Evolutionary conservation across 2,113 vertebrate genomes (phyloP), one percentile per base, ranked within the genome.

Genomic region (Corydoras maculifer): DNA sequence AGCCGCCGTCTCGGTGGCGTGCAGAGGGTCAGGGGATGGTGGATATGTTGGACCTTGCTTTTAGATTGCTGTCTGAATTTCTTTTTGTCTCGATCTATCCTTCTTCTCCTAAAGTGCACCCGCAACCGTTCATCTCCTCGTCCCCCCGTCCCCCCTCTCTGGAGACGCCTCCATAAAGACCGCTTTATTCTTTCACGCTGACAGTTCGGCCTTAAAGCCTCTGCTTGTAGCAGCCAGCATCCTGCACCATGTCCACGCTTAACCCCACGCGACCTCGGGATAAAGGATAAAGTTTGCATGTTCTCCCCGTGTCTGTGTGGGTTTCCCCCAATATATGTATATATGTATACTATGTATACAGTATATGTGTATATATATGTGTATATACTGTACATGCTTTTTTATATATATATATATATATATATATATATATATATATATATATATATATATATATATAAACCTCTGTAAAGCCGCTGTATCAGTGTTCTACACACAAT

Each of bases 121-220:
- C 35, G 11, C 54, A 73, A 48, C 57, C 32, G 49, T 57, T 53
- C 70, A 67, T 64, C 31, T 57, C 61, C 58, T 43, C 55, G 13
- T 49, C 69, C 35, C 9, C 15, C 49, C 48, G 54, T 11, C 51
- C 48, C 14, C 15, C 67, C 31, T 62, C 25, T 62, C 50, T 25
- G 11, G 8, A 15, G 32, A 5, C 32, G 53, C 13, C 55, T 50
- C 25, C 9, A 9, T 59, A 18, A 30, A 9, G 9, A 10, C 51
- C 13, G 51, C 5, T 53, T 53, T 59, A 29, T 59, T 59, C 58
- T 59, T 10, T 32, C 15, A 58, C 14, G 11, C 48, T 68, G 66
- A 31, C 15, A 68, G 65, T 57, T 67, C 32, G 65, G 65, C 65
- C 65, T 68, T 68, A n/a, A 68, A 68, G 15, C 15, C 6, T 5